A percentile compares a stretch with the other conserved stretches of the same genome.
Evolutionary conservation across 2,113 vertebrate species (phyloP).

Genomic region (Tapirus terrestris): DNA sequence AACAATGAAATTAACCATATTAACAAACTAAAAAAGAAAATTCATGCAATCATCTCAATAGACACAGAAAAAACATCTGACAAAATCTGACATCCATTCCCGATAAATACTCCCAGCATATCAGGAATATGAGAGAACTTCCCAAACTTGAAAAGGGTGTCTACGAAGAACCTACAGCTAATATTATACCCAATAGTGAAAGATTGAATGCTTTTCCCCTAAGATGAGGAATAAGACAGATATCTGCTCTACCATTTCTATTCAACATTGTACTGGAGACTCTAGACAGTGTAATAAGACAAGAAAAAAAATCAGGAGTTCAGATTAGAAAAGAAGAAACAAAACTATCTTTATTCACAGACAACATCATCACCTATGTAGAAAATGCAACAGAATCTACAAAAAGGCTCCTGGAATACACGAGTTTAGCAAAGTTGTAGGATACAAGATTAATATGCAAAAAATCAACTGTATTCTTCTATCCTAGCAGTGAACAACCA

Average conservation of each 20-base stretch:
- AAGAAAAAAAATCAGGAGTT: neutral
- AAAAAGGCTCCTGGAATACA: neutral
- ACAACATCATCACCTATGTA: neutral
- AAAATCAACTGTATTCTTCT: neutral
- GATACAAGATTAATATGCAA: neutral
- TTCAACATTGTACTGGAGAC: neutral
- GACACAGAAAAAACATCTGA: neutral
- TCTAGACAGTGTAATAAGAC: neutral
- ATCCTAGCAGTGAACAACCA: neutral
- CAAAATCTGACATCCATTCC: neutral
- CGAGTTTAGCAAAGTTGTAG: neutral
- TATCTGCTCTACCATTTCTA: neutral
- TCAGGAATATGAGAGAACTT: neutral
- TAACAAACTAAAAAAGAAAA: constrained; percentile 38
- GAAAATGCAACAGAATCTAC: neutral
- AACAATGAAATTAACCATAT: neutral
- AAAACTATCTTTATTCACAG: neutral
- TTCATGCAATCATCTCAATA: neutral
- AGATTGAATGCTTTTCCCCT: neutral
- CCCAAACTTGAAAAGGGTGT: neutral
- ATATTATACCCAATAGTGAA: neutral
- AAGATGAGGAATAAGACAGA: neutral
- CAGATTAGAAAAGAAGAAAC: neutral
- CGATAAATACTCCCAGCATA: neutral
- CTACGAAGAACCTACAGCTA: neutral